phyloP scores from a whole-genome alignment of 2,888 invertebrate species.

The Melinaea menophilus region DNA sequence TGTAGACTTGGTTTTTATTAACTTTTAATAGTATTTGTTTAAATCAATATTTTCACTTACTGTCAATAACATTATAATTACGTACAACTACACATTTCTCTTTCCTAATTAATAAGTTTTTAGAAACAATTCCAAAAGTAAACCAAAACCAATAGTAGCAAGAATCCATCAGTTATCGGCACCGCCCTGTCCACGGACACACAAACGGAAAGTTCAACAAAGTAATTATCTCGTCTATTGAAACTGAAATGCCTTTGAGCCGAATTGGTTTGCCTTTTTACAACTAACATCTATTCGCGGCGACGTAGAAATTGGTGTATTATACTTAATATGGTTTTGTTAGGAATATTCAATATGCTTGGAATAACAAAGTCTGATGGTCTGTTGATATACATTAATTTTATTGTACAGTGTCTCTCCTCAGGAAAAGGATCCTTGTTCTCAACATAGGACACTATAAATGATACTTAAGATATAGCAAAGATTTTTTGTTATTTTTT shows the following conservation, averaged over 20 bases:
- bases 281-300: conserved; percentile 4
- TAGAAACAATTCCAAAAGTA: neutral
- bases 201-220: conserved; percentile 29
- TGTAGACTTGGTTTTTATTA: no score
- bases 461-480: no score
- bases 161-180: conserved; percentile 7
- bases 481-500: no score
- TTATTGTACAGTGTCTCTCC: no score
- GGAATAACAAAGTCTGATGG: no score
- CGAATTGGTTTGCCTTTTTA: conserved; percentile 13
- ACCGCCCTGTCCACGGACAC: conserved; percentile 1
- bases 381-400: no score
- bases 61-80: no score
- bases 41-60: no score
- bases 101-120: neutral
- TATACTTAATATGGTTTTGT: neutral
- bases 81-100: no score
- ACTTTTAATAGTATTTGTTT: no score
- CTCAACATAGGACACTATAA: no score
- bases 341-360: neutral
- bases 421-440: no score
- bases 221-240: conserved; percentile 41
- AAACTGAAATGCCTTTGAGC: conserved; percentile 18
- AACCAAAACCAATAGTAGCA: neutral
- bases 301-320: neutral